A percentile compares a stretch with the other conserved stretches of the same genome.
These are phyloP conservation scores for Villa cingulata DNA, from an alignment of 2,888 invertebrate genomes.

Conservation along the genomic window DNA sequence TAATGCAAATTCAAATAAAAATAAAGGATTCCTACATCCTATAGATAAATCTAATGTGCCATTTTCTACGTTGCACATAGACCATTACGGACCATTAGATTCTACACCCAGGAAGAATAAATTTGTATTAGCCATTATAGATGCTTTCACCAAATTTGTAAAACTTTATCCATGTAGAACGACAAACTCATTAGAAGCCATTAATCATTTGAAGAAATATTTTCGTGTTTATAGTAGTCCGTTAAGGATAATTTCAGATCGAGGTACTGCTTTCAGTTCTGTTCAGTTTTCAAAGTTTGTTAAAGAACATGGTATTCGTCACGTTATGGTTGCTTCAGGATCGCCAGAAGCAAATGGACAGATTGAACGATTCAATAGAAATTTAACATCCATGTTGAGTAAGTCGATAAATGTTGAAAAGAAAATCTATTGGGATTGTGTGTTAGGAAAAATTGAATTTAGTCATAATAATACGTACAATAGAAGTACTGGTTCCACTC, in stretches of 20 bases:
- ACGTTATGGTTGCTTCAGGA: slow-evolving; percentile 1
- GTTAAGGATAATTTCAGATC: slow-evolving; percentile 3
- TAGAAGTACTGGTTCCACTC: too few species aligned
- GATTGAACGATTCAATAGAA: slow-evolving; percentile 10
- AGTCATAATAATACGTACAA: slow-evolving; percentile 4
- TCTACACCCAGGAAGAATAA: slow-evolving; percentile 20
- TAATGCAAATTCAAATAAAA: neutral
- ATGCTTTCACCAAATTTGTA: slow-evolving; percentile 20
- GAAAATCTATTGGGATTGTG: neutral
- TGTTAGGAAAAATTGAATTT: neutral
- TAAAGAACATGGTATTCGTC: slow-evolving; percentile 13
- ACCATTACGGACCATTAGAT: slow-evolving; percentile 22
- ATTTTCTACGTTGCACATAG: slow-evolving; percentile 13
- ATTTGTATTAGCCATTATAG: slow-evolving; percentile 7
- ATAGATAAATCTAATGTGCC: slow-evolving; percentile 11
- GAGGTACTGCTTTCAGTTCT: slow-evolving; percentile 29
- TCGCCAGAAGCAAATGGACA: slow-evolving; percentile 7
- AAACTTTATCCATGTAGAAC: slow-evolving; percentile 14
- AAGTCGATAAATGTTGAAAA: neutral
- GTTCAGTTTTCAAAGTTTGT: slow-evolving; percentile 22
- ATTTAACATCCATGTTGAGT: slow-evolving; percentile 8
- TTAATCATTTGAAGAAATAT: slow-evolving; percentile 4
- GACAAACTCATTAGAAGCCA: slow-evolving; percentile 5
- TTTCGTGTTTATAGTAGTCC: slow-evolving; percentile 5
- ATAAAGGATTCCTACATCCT: neutral